These are phyloP conservation scores for Sabellastarte sp. DNA, from an alignment of 2,888 invertebrate species.

Conservation along the genomic window DNA sequence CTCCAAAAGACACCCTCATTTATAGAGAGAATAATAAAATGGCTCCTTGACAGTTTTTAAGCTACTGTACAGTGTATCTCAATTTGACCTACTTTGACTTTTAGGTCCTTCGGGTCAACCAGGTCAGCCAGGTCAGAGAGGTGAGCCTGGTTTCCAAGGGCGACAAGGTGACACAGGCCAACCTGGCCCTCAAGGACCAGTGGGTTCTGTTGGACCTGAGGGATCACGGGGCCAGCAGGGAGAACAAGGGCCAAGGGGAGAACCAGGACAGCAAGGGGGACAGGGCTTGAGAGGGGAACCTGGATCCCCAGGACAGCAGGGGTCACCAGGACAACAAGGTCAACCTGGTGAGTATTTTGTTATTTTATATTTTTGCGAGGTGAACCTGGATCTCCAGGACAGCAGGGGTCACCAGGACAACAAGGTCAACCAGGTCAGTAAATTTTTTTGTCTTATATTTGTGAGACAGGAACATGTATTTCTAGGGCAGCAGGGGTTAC, in stretches of 20 bases:
- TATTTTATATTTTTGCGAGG: too few relatives aligned
- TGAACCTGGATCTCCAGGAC: slow-evolving; percentile 15
- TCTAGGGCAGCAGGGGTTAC: too few relatives aligned
- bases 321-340: slow-evolving; percentile 11
- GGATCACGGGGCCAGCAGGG: slow-evolving; percentile 13
- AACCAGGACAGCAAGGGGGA: not conserved
- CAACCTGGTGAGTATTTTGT: too few relatives aligned
- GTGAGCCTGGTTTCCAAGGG: slow-evolving; percentile 16
- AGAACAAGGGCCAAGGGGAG: slow-evolving; percentile 11
- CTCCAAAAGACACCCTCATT: too few relatives aligned
- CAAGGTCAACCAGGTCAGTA: slow-evolving; percentile 6
- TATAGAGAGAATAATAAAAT: too few relatives aligned
- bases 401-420: slow-evolving; percentile 9
- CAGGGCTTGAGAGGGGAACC: slow-evolving; percentile 5
- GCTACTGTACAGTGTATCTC: too few relatives aligned
- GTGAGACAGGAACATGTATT: too few relatives aligned
- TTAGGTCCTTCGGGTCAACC: slow-evolving; percentile 17
- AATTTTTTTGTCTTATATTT: too few relatives aligned
- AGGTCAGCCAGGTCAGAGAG: slow-evolving; percentile 9
- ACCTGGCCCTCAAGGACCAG: slow-evolving; percentile 15
- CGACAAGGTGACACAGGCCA: slow-evolving; percentile 10
- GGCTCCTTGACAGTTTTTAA: too few relatives aligned
- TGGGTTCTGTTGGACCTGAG: slow-evolving; percentile 10
- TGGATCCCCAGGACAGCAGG: slow-evolving; percentile 16
- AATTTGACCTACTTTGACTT: too few relatives aligned